Evolutionary conservation across 2,888 invertebrate species (phyloP), one percentile per base, ranked within the genome.

Genomic region (Lasioglossum oenotherae): DNA sequence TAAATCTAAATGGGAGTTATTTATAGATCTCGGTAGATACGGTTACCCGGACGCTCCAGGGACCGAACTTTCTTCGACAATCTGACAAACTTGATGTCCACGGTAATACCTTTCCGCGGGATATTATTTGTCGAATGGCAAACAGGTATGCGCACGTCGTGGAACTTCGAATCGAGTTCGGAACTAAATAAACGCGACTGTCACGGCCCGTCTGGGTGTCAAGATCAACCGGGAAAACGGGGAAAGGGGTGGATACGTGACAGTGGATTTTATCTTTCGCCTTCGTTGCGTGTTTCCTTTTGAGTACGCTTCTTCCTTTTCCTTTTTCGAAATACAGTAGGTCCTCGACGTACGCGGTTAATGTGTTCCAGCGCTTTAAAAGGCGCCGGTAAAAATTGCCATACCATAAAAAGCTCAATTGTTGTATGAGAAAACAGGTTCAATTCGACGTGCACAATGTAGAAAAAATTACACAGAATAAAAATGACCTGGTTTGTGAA

Each of bases 1-100:
- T 94, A 94, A 93, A 94, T 93, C 91, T 91, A 89, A 93, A 93
- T 93, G 89, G 92, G 93, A 93, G 93, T 94, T 93, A 94, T 94
- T 93, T 93, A 93, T 92, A 91, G 91, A 91, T 83, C 88, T 88
- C 86, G 82, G 69, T 64, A 80, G 84, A 88, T 87, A 82, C 78
- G 80, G 86, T 89, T 80, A 80, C 85, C 71, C 80, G 72, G 85
- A 83, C 84, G 78, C 90, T 86, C 87, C 77, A 41, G 89, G 78
- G 90, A 85, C 83, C 71, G 78, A 91, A 91, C 82, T 92, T 92
- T 90, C 88, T 84, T 80, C 79, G 89, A 88, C 89, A 87, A 84
- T 81, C 86, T 74, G 84, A 86, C 89, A 85, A 92, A 89, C 88
- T 88, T 82, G 90, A 88, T 84, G 84, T 73, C 81, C 81, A 83